A percentile compares a stretch with the other conserved stretches of the same genome.
These are phyloP conservation scores for Drosophila recens DNA, from an alignment of 2,888 invertebrate genomes.

Conservation along the genomic window DNA sequence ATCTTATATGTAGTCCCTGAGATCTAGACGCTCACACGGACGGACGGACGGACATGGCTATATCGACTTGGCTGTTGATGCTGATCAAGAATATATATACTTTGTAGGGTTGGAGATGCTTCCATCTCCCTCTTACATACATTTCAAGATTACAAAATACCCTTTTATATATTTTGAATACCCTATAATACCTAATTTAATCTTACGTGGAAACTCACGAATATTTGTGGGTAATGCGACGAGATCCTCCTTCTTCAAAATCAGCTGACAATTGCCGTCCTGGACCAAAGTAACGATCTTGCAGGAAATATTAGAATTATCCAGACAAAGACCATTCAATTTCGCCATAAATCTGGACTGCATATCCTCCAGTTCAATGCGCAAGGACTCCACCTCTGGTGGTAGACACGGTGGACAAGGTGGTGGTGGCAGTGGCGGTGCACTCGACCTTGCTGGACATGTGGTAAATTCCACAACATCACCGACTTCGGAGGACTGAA, in stretches of 20 bases:
- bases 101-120: too few species aligned
- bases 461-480: background rate
- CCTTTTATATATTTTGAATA: too few species aligned
- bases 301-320: constrained; percentile 16
- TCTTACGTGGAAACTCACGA: constrained; percentile 57
- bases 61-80: too few species aligned
- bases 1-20: too few species aligned
- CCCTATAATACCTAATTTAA: too few species aligned
- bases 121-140: too few species aligned
- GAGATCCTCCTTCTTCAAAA: constrained; percentile 58
- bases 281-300: constrained; percentile 63
- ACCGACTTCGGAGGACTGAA: background rate
- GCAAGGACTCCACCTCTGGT: constrained; percentile 30
- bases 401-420: background rate
- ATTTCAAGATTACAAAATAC: too few species aligned
- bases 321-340: background rate
- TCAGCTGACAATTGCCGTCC: constrained; percentile 50
- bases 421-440: background rate
- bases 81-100: too few species aligned
- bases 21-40: too few species aligned
- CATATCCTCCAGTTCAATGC: constrained; percentile 35
- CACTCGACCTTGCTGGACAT: background rate
- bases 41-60: too few species aligned
- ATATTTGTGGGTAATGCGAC: constrained; percentile 50
- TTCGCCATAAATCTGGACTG: constrained; percentile 61